Evolutionary conservation across 1,140 invertebrate genomes (phyloP).

Genomic region (Metaphire vulgaris): DNA sequence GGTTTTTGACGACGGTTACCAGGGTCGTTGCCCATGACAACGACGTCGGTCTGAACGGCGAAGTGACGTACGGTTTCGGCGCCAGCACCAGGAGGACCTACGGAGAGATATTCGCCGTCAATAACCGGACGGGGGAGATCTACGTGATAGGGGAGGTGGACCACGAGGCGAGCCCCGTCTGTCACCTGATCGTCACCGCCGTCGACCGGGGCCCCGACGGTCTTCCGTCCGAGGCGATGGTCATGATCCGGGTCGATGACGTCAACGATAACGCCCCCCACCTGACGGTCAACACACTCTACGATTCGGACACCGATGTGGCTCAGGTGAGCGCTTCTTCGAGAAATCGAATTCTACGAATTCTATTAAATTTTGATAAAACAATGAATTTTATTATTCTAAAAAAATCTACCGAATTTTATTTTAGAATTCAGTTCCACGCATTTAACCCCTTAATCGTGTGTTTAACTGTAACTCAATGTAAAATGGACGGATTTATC

Average conservation of each 20-base stretch:
- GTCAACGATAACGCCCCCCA: conserved; percentile 27
- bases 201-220: conserved; percentile 20
- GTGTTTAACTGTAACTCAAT: too few relatives aligned
- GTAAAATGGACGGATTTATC: too few relatives aligned
- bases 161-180: conserved; percentile 17
- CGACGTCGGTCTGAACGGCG: conserved; percentile 24
- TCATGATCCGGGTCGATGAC: conserved; percentile 24
- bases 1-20: not conserved
- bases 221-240: conserved; percentile 13
- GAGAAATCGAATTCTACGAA: too few relatives aligned
- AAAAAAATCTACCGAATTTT: not conserved
- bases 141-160: conserved; percentile 25
- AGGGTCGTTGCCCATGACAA: conserved; percentile 9
- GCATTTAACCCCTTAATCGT: too few relatives aligned
- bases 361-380: conserved; percentile 8
- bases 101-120: conserved; percentile 20
- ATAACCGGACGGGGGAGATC: conserved; percentile 24
- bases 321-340: too few relatives aligned
- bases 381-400: conserved; percentile 2
- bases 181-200: conserved; percentile 21
- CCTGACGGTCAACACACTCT: conserved; percentile 25
- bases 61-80: conserved; percentile 22
- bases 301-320: not conserved
- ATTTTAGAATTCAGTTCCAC: conserved; percentile 15
- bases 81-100: conserved; percentile 10